These are phyloP conservation scores for Astreopora myriophthalma DNA, from an alignment of 64 coral and sea anemone species.

Conservation along the genomic window DNA sequence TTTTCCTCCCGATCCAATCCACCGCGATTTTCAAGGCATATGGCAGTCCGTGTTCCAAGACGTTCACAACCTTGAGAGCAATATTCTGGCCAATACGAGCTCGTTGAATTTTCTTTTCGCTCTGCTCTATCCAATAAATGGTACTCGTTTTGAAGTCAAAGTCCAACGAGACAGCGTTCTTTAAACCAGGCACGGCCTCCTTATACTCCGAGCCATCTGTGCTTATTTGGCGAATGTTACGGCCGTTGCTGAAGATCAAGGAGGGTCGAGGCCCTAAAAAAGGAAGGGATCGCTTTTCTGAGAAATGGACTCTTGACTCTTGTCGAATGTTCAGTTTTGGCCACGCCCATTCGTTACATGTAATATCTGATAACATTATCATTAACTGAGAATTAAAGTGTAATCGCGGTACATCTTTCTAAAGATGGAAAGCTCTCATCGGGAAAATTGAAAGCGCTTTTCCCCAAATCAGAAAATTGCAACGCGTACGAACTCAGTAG, in stretches of 20 bases:
- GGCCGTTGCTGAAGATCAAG: constrained; percentile 55
- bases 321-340: too few relatives aligned
- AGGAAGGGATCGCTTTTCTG: not conserved
- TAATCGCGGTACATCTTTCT: too few relatives aligned
- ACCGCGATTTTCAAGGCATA: constrained; percentile 42
- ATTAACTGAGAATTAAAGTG: too few relatives aligned
- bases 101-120: not conserved
- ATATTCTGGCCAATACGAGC: constrained; percentile 14
- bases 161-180: constrained; percentile 35
- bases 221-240: constrained; percentile 58
- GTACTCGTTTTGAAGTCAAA: constrained; percentile 66
- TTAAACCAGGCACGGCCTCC: constrained; percentile 7
- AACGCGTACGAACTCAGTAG: too few relatives aligned
- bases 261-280: constrained; percentile 41
- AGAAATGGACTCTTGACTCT: too few relatives aligned
- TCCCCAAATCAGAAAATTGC: too few relatives aligned
- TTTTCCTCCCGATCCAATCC: constrained; percentile 76
- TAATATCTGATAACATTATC: too few relatives aligned
- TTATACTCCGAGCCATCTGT: constrained; percentile 70
- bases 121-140: constrained; percentile 66
- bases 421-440: too few relatives aligned
- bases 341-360: too few relatives aligned
- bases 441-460: too few relatives aligned
- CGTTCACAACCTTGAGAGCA: not conserved
- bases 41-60: constrained; percentile 16